Evolutionary conservation across 2,888 invertebrate genomes (phyloP).

Genomic region (Taenaris catops): DNA sequence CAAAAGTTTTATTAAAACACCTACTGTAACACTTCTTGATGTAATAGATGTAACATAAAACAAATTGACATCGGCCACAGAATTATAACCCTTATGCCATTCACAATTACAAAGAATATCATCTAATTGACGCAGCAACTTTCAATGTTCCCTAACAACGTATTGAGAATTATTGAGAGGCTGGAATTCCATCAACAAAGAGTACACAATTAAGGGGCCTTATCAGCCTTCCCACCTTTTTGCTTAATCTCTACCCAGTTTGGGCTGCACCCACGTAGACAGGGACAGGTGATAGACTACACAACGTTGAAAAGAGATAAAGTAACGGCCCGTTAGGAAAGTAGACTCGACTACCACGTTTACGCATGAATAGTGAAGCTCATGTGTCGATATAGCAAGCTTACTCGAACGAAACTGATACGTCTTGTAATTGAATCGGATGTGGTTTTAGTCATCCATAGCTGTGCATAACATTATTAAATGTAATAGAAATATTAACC

Average conservation of each 20-base stretch:
- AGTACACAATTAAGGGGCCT: constrained; percentile 46
- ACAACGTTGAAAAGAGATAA: constrained; percentile 36
- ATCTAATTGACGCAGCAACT: constrained; percentile 6
- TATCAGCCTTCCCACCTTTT: constrained; percentile 45
- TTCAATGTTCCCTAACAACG: constrained; percentile 33
- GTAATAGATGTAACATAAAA: too few species aligned
- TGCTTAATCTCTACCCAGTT: constrained; percentile 36
- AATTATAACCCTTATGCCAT: constrained; percentile 1
- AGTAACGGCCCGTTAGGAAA: constrained; percentile 62
- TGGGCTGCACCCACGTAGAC: constrained; percentile 59
- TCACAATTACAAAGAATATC: constrained; percentile 4
- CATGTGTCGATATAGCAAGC: constrained; percentile 16
- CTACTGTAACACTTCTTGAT: too few species aligned
- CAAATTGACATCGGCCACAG: background rate
- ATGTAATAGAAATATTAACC: too few species aligned
- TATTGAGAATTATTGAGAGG: constrained; percentile 31
- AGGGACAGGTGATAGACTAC: constrained; percentile 31
- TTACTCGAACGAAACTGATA: constrained; percentile 3
- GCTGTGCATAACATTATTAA: too few species aligned
- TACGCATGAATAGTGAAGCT: constrained; percentile 58
- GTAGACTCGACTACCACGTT: constrained; percentile 65
- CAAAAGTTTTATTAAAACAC: background rate
- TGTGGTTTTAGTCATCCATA: too few species aligned
- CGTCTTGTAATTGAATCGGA: constrained; percentile 1
- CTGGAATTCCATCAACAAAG: constrained; percentile 37